Percentiles rank a stretch among this genome's conserved stretches.
Evolutionary conservation across 1,140 invertebrate species (phyloP).

Genomic region (Battus philenor): DNA sequence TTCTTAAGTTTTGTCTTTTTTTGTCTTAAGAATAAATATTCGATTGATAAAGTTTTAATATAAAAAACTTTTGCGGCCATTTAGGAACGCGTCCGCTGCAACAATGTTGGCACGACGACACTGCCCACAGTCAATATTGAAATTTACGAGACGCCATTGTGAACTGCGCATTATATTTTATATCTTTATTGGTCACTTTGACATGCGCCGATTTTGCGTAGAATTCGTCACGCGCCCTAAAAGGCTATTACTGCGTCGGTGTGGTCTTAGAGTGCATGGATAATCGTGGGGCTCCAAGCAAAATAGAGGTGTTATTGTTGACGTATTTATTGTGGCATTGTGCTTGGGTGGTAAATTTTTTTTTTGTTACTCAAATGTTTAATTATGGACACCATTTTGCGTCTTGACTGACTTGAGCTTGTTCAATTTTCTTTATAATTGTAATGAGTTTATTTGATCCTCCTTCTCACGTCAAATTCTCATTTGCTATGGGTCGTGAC

Average conservation of each 20-base stretch:
- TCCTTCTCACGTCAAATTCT: not conserved
- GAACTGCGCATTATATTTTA: conserved; percentile 34
- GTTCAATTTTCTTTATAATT: conserved; percentile 3
- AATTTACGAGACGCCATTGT: conserved; percentile 45
- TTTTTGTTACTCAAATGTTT: too few species aligned
- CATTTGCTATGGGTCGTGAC: too few species aligned
- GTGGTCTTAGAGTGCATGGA: conserved; percentile 11
- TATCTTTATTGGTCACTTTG: conserved; percentile 44
- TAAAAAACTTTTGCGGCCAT: conserved; percentile 22
- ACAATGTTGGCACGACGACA: conserved; percentile 27
- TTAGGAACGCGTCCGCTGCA: conserved; percentile 23
- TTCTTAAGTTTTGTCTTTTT: too few species aligned
- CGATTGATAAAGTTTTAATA: too few species aligned
- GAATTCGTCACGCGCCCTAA: conserved; percentile 9
- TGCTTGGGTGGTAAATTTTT: conserved; percentile 19
- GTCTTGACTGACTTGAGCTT: conserved; percentile 1
- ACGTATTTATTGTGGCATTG: conserved; percentile 17
- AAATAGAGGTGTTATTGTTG: conserved; percentile 25
- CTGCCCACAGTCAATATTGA: conserved; percentile 41
- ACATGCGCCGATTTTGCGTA: conserved; percentile 18
- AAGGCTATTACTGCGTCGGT: conserved; percentile 1
- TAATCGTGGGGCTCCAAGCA: conserved; percentile 7
- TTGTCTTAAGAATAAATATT: too few species aligned
- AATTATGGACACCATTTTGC: conserved; percentile 5
- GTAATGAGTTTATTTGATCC: not conserved